Base-by-base conservation (phyloP, 2,113 vertebrate species). In the Miniopterus natalensis region DNA sequence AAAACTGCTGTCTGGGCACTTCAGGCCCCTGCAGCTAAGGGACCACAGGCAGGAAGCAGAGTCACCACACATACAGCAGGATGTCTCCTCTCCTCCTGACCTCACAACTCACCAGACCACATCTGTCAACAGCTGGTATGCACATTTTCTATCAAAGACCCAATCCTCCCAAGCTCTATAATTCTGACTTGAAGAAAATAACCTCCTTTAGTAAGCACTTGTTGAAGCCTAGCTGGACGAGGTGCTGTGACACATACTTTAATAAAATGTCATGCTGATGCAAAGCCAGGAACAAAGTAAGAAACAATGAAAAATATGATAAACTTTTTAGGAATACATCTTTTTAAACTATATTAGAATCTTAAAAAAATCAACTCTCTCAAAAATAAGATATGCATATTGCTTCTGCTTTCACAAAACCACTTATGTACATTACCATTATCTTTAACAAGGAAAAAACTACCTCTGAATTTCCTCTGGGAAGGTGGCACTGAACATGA, bases 401-500 rank as follows among this genome's bases (percentile, higher is more conserved):
- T 75, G 17, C 5, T 68, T 84, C 45, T 78, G 74, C 25, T 86
- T 59, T 18, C 40, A 78, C 14, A 80, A n/a, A 77, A 8, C 17
- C 13, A 59, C 42, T 55, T 63, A 55, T 21, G 4, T 8, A 73
- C n/a, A 36, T 75, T 73, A 53, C 1, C 20, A 98, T 98, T 96
- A 98, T 21, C 97, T 98, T 99, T 73, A 79, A 84, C 6, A 84
- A 90, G 63, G 18, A 93, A 87, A 94, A 70, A 70, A 94, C 88
- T 92, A 99, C 99, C 98, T 99, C 86, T 99, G 99, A 96, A 99
- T 99, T 97, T 99, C 99, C 78, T 99, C 98, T 40, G 99, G 99
- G 88, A 98, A 99, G 23, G 99, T 99, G 27, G 99, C 99, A 71
- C 99, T 99, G 87, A 99, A 99, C 99, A 99, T 99, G 23, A 99